Conservation (phyloP, 2,113 vertebrate genomes). For the Phaethon lepturus region DNA sequence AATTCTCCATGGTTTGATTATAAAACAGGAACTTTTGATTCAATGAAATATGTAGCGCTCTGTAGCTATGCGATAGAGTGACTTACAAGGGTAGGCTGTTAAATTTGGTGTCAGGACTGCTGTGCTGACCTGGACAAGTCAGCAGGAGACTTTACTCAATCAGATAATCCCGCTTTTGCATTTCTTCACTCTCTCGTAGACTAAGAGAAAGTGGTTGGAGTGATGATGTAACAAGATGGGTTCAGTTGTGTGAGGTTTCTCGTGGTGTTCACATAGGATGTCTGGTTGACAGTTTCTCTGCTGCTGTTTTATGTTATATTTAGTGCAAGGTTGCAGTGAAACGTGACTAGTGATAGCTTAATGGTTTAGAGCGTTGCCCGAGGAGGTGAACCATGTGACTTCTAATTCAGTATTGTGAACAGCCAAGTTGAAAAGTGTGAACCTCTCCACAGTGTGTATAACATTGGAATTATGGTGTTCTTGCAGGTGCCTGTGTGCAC, state of each 20-base stretch:
- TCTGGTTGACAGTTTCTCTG: neutral
- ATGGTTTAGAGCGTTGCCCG: neutral
- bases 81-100: neutral
- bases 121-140: neutral
- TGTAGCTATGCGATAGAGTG: neutral
- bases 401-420: neutral
- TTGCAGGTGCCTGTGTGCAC: neutral
- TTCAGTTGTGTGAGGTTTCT: neutral
- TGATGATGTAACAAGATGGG: neutral
- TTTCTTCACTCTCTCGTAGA: neutral
- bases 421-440: neutral
- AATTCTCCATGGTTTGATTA: neutral
- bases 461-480: neutral
- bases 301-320: neutral
- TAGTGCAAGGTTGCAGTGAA: neutral
- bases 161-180: neutral
- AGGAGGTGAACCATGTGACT: neutral
- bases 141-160: neutral
- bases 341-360: neutral
- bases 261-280: neutral
- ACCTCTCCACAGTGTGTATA: neutral
- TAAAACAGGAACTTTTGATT: neutral
- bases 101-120: neutral
- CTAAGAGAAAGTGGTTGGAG: neutral
- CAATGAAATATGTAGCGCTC: neutral